Conservation (phyloP, 2,888 invertebrate genomes). For the Biston stratarius region DNA sequence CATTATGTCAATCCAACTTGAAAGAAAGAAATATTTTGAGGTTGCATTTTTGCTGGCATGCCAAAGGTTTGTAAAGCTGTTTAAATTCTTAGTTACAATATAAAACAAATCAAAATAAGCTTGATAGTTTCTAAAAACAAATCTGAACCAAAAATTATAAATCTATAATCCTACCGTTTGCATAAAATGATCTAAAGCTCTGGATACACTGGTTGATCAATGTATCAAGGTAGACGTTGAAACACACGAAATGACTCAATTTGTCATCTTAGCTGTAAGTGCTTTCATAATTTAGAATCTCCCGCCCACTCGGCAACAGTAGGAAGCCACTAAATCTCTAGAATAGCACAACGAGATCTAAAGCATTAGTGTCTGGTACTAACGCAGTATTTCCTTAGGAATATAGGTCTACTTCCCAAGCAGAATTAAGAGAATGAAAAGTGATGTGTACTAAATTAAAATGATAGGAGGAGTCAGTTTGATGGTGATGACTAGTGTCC, state of each 20-base stretch:
- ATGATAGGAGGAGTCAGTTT: constrained; percentile 12
- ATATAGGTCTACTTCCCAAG: constrained; percentile 36
- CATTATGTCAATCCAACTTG: too few relatives aligned
- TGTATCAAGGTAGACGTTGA: constrained; percentile 60
- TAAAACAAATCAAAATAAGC: too few relatives aligned
- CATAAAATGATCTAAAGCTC: constrained; percentile 17
- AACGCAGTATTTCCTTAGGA: constrained; percentile 45
- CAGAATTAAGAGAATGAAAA: constrained; percentile 27
- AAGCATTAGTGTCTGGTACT: constrained; percentile 61
- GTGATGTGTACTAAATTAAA: constrained; percentile 17
- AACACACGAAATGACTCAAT: constrained; percentile 72
- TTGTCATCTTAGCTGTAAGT: constrained; percentile 71
- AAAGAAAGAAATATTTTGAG: too few relatives aligned
- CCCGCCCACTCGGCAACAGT: constrained; percentile 69
- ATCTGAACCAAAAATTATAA: not conserved
- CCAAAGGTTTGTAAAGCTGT: too few relatives aligned
- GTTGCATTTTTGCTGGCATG: too few relatives aligned
- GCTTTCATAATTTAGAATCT: constrained; percentile 73
- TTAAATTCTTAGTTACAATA: too few relatives aligned
- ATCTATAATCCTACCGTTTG: not conserved
- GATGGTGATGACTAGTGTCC: constrained; percentile 3
- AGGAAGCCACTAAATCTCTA: constrained; percentile 73
- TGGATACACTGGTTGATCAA: constrained; percentile 46
- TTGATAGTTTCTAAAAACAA: too few relatives aligned
- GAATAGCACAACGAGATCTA: constrained; percentile 60